Evolutionary conservation across 2,113 vertebrate species (phyloP).

Genomic region (human): DNA sequence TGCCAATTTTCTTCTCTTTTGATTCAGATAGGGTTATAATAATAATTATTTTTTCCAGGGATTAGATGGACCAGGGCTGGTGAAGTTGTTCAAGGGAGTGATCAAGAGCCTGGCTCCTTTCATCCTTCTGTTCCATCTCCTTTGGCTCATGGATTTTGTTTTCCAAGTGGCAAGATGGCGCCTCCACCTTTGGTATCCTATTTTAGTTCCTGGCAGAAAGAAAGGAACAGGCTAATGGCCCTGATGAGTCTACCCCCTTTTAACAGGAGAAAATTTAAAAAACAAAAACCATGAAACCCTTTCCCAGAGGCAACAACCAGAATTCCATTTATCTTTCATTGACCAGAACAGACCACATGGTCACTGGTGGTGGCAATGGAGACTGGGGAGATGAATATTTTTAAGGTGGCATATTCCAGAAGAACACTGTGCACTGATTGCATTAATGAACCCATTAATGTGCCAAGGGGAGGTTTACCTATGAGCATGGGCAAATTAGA

Average conservation of each 20-base stretch:
- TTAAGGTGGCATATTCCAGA: neutral
- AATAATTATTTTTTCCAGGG: neutral
- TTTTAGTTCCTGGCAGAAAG: neutral
- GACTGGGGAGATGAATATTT: neutral
- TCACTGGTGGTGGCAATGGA: neutral
- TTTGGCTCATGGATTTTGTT: neutral
- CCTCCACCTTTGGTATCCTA: neutral
- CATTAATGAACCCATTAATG: neutral
- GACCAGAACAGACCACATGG: neutral
- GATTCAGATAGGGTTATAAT: neutral
- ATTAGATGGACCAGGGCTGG: no score
- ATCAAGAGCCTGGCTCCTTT: neutral
- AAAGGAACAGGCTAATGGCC: neutral
- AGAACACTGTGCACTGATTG: neutral
- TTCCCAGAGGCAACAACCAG: neutral
- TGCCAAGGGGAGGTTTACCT: neutral
- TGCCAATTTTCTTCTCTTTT: neutral
- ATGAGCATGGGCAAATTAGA: neutral
- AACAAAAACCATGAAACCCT: neutral
- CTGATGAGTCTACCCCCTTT: neutral
- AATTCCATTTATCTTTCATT: neutral
- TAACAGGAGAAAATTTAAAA: neutral
- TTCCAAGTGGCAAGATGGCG: neutral
- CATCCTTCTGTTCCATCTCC: neutral
- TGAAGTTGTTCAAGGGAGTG: neutral